Evolutionary conservation across 2,113 vertebrate genomes (phyloP), one percentile per base, ranked within the genome.

Genomic region (Triplophysa rosa): DNA sequence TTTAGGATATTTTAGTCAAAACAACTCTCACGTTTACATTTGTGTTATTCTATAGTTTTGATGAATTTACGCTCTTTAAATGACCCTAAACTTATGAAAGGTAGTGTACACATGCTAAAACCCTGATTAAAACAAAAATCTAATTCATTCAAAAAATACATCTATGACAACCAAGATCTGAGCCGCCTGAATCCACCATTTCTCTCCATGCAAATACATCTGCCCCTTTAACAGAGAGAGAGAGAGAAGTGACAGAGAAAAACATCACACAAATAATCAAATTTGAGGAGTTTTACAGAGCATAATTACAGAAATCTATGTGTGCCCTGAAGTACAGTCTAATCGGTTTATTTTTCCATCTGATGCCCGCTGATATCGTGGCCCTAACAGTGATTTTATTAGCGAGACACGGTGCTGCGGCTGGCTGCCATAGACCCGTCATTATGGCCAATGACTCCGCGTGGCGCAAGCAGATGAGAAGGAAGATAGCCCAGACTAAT

Each of bases 331-430:
- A 95, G 96, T 92, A 93, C 90, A 93, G 86, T 90, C 90, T 95
- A 98, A 97, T 95, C 88, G 87, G 92, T 95, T 98, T 98, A 96
- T 92, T 91, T 91, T 92, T 95, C 94, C 95, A 92, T 94, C 95
- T 94, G 96, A 97, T 97, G 94, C 91, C 93, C 85, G 64, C 94
- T 94, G 95, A 96, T 96, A 95, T 94, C 86, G 90, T 91, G 91
- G 93, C 91, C 90, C 94, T 91, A 93, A 92, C 91, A 92, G 92
- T 95, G 95, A 98, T 97, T 96, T 95, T 94, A 98, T 98, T 96
- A 96, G 78, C 74, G 86, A 86, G 89, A 89, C 88, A 91, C 90
- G 91, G 85, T 92, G 89, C 89, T 91, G 94, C 91, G 80, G 72
- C 80, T 65, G 92, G 91, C 91, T 89, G 89, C 91, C 93, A 90